Conservation (phyloP, 2,113 vertebrate species). For the Chaetops frenatus region DNA sequence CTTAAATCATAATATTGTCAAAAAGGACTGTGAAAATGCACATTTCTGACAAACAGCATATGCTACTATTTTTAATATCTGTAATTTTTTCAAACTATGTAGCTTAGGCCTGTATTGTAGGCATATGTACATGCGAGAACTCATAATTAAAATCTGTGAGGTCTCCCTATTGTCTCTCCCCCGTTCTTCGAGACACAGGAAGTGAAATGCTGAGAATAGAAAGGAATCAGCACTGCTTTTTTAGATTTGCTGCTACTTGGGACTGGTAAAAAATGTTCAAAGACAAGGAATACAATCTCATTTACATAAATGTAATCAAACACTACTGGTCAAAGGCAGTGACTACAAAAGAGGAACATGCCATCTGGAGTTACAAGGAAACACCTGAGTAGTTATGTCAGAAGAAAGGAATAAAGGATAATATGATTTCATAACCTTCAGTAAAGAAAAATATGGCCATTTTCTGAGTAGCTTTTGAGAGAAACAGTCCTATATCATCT, state of each 20-base stretch:
- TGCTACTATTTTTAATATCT: not conserved
- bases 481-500: not conserved
- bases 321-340: not conserved
- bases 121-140: not conserved
- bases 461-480: not conserved
- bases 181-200: not conserved
- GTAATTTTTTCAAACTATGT: not conserved
- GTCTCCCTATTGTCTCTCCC: not conserved
- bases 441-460: not conserved
- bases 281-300: not conserved
- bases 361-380: not conserved
- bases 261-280: not conserved
- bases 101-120: not conserved
- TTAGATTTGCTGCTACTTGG: not conserved
- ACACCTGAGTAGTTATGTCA: not conserved
- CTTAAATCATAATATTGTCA: not conserved
- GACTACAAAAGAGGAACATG: not conserved
- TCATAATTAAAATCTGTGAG: not conserved
- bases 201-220: not conserved
- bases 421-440: not conserved
- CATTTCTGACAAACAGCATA: not conserved
- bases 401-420: not conserved
- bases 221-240: not conserved
- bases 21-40: not conserved
- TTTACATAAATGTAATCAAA: conserved; percentile 31